Evolutionary conservation across 2,113 vertebrate genomes (phyloP).

Genomic region (Rhodinocichla rosea): DNA sequence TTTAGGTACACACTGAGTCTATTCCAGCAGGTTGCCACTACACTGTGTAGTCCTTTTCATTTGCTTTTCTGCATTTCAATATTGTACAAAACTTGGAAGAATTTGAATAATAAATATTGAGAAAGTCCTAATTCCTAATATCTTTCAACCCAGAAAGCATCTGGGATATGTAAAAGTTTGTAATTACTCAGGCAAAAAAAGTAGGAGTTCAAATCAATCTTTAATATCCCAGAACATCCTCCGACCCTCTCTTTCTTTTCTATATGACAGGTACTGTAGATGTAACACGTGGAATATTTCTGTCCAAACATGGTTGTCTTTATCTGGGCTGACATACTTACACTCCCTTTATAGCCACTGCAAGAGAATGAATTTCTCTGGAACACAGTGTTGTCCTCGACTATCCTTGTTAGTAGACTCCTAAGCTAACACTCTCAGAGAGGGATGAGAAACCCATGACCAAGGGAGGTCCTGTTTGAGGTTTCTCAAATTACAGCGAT

Average conservation of each 20-base stretch:
- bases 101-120: not conserved
- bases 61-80: not conserved
- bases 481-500: not conserved
- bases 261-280: not conserved
- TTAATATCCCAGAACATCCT: not conserved
- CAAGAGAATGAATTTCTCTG: not conserved
- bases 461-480: not conserved
- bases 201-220: not conserved
- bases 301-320: not conserved
- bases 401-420: not conserved
- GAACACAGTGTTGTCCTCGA: not conserved
- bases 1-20: not conserved
- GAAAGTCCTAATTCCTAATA: not conserved
- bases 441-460: not conserved
- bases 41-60: not conserved
- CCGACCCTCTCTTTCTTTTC: not conserved
- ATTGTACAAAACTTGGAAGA: not conserved
- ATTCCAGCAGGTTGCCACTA: not conserved
- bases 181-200: not conserved
- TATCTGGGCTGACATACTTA: not conserved
- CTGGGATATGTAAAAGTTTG: not conserved
- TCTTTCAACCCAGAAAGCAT: not conserved
- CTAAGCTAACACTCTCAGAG: not conserved
- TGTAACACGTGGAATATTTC: not conserved
- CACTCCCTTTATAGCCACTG: not conserved